A percentile compares a stretch with the other conserved stretches of the same genome.
phyloP scores from a whole-genome alignment of 2,797 vertebrate genomes.

The Megaceryle alcyon region DNA sequence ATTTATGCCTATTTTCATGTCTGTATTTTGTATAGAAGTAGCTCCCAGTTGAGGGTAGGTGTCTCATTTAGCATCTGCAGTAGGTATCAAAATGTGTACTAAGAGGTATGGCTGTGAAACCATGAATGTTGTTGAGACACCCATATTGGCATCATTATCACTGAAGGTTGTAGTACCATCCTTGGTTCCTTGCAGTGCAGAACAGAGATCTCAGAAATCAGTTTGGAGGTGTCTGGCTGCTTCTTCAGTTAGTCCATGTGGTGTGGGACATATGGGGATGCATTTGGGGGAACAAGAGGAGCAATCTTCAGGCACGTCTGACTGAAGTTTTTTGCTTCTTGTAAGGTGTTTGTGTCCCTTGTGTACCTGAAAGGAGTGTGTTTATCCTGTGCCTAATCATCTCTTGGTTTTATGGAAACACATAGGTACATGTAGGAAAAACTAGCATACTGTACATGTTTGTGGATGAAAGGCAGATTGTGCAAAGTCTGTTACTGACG shows the following conservation, averaged over 20 bases:
- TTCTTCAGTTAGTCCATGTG: rapidly evolving
- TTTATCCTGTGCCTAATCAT: neutral
- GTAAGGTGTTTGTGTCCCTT: neutral
- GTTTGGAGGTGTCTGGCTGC: neutral
- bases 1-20: neutral
- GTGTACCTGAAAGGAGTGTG: rapidly evolving
- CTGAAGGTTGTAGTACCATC: neutral
- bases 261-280: neutral
- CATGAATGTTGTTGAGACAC: neutral
- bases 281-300: neutral
- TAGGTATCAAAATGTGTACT: neutral
- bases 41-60: neutral
- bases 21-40: neutral
- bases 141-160: neutral
- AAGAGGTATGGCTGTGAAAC: neutral
- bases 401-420: neutral
- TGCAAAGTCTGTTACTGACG: neutral
- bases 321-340: neutral
- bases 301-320: neutral
- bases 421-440: rapidly evolving
- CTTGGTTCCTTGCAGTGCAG: neutral
- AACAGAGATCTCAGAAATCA: neutral
- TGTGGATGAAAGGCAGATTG: neutral
- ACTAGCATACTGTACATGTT: rapidly evolving
- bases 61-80: neutral